Percentiles rank a stretch among this genome's conserved stretches.
Conservation (phyloP, 2,113 vertebrate species). For the Bufo bufo region DNA sequence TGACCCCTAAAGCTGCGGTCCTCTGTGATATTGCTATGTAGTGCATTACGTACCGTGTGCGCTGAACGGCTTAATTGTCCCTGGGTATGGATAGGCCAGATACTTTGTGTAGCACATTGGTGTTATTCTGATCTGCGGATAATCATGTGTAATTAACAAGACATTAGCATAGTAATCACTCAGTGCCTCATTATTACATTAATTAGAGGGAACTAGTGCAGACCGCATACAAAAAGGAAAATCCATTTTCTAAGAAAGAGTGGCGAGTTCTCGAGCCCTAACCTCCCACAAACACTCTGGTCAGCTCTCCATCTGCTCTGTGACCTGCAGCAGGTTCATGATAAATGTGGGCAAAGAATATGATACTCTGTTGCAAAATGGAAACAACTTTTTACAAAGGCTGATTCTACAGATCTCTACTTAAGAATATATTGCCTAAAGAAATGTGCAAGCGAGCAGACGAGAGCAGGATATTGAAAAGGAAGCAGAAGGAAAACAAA, state of each 20-base stretch:
- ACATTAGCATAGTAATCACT: conserved; percentile 53
- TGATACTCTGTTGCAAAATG: conserved; percentile 42
- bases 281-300: conserved; percentile 15
- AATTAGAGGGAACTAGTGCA: conserved; percentile 43
- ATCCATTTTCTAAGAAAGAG: conserved; percentile 26
- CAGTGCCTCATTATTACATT: conserved; percentile 53
- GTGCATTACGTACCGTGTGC: not conserved
- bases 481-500: conserved; percentile 46
- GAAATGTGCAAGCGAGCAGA: conserved; percentile 49
- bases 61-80: conserved; percentile 19
- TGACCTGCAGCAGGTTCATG: conserved; percentile 37
- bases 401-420: conserved; percentile 22
- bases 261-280: not conserved
- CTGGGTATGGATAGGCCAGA: conserved; percentile 27
- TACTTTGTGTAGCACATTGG: conserved; percentile 45
- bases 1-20: conserved; percentile 25
- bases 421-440: conserved; percentile 30
- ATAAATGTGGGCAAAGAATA: conserved; percentile 8
- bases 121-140: conserved; percentile 51
- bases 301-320: conserved; percentile 27
- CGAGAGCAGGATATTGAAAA: conserved; percentile 41
- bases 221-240: not conserved
- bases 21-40: conserved; percentile 10
- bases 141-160: conserved; percentile 47
- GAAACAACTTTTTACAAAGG: conserved; percentile 41